Evolutionary conservation across 2,797 vertebrate species (phyloP).

Genomic region (Luscinia luscinia): DNA sequence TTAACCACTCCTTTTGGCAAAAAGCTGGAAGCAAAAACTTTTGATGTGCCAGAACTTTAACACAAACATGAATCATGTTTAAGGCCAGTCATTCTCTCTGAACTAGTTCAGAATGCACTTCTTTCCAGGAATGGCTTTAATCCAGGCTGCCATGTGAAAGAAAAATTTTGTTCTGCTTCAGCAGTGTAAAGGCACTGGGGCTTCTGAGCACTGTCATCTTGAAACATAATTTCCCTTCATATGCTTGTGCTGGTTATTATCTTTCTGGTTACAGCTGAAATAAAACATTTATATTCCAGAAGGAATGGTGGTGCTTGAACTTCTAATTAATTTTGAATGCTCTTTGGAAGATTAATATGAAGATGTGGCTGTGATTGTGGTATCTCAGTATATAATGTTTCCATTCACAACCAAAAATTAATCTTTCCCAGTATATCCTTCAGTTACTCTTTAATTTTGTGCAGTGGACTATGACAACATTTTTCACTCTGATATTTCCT

Average conservation of each 20-base stretch:
- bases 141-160: neutral
- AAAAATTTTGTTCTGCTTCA: neutral
- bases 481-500: neutral
- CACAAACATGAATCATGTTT: neutral
- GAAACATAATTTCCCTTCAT: neutral
- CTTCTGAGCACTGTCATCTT: neutral
- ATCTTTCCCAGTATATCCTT: neutral
- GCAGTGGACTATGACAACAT: neutral
- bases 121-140: neutral
- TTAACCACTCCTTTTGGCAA: neutral
- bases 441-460: neutral
- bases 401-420: neutral
- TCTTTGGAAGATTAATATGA: slow-evolving; percentile 16
- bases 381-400: neutral
- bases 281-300: neutral
- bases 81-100: neutral
- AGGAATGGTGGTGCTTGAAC: neutral
- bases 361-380: neutral
- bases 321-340: slow-evolving; percentile 10
- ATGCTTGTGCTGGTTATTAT: neutral
- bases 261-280: neutral
- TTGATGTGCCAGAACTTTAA: neutral
- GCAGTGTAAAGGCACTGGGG: neutral
- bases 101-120: neutral
- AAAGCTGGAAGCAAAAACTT: neutral